phyloP scores from a whole-genome alignment of 1,140 invertebrate genomes.

The Trialeurodes vaporariorum region DNA sequence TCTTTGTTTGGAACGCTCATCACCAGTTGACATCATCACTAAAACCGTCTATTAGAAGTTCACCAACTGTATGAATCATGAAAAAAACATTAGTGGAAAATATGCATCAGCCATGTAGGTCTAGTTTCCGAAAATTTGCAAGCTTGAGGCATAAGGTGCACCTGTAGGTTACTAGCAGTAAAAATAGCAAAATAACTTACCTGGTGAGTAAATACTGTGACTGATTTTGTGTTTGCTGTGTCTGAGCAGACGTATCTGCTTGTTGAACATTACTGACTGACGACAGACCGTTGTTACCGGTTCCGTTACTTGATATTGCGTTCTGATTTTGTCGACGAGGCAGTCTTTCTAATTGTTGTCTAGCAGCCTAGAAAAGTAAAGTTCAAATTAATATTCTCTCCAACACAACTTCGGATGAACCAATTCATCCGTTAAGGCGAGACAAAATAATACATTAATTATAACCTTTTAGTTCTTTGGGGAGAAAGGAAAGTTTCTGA shows the following conservation, averaged over 20 bases:
- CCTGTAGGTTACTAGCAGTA: no score
- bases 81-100: no score
- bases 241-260: background rate
- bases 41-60: no score
- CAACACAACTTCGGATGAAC: background rate
- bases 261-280: slow-evolving; percentile 1
- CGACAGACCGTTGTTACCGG: slow-evolving; percentile 28
- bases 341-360: slow-evolving; percentile 75
- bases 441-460: background rate
- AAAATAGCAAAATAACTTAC: no score
- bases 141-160: no score
- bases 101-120: no score
- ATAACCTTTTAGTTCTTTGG: background rate
- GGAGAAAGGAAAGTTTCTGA: background rate
- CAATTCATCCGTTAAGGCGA: background rate
- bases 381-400: slow-evolving; percentile 5
- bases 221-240: background rate
- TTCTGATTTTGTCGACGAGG: slow-evolving; percentile 57
- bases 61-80: no score
- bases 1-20: no score
- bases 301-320: slow-evolving; percentile 33
- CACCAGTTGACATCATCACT: no score
- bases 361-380: slow-evolving; percentile 44
- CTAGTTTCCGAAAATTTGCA: no score
- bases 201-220: background rate